Evolutionary conservation across 2,113 vertebrate genomes (phyloP), one percentile per base, ranked within the genome.

Genomic region (Sebastes schlegelii): DNA sequence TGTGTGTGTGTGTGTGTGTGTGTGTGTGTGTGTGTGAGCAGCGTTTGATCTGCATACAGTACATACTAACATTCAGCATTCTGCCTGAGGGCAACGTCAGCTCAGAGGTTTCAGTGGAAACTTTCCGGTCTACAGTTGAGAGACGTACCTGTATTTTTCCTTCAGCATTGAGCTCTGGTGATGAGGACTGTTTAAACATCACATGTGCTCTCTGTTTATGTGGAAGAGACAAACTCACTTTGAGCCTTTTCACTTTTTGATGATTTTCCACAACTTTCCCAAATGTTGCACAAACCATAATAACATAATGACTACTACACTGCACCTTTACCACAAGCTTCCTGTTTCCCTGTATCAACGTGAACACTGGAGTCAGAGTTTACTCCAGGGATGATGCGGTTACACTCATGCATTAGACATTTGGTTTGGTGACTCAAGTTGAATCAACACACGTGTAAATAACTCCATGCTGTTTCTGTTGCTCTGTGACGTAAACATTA

Each of bases 101-200:
- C 61, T 8, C 11, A 4, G 26, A 74, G 52, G 49, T 51, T 2
- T 7, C 4, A 71, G 23, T 19, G 54, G 61, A 65, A 74, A 65
- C 4, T 11, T 60, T 61, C 10, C 7, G 1, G 46, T 71, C 46
- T n/a, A 1, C 10, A 40, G 52, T 61, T 77, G 26, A 34, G 23
- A 16, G n/a, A 57, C 69, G 3, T 8, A 45, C 19, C 70, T 46
- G 76, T 67, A 34, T 76, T 77, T 74, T 74, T 49, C 67, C 76
- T 73, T 23, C 52, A 4, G 52, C 55, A 1, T 9, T 43, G 5
- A 12, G 4, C 49, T 70, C 21, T 11, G 46, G 13, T 40, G 67
- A 54, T 46, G 61, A 76, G 21, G 65, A 69, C 1, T 42, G 54
- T 74, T 74, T 48, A 73, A 73, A 80, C 71, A 0, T 2, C 2